phyloP scores from a whole-genome alignment of 2,888 invertebrate genomes.

The Tipula unca region DNA sequence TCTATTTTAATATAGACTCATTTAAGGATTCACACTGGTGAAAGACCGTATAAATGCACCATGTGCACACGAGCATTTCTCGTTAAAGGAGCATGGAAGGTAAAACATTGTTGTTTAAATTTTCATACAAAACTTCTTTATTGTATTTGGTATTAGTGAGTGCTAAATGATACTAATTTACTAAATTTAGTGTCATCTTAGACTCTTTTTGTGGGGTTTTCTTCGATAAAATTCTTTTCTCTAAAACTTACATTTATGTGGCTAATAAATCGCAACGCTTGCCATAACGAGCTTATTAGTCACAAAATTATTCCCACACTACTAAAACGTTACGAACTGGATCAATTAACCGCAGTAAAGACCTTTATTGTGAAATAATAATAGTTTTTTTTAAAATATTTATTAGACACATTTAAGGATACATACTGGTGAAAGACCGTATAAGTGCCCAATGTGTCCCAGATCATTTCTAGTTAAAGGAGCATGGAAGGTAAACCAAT shows the following conservation, averaged over 20 bases:
- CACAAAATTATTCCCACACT: neutral
- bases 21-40: slow-evolving; percentile 8
- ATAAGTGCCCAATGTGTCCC: neutral
- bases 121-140: neutral
- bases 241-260: neutral
- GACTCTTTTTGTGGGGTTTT: neutral
- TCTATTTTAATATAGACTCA: neutral
- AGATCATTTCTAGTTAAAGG: neutral
- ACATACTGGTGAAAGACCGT: neutral
- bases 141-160: neutral
- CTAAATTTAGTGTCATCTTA: neutral
- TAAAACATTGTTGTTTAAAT: neutral
- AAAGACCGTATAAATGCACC: neutral
- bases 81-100: slow-evolving; percentile 2
- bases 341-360: neutral
- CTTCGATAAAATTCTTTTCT: neutral
- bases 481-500: neutral
- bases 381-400: neutral
- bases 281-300: neutral
- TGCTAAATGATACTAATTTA: neutral
- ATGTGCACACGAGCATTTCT: neutral
- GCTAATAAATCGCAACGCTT: neutral
- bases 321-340: neutral
- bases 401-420: neutral
- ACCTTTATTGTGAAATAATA: neutral